Percentiles rank a stretch among this genome's conserved stretches.
Evolutionary conservation across 2,888 invertebrate genomes (phyloP).

Genomic region (Patella ulyssiponensis): DNA sequence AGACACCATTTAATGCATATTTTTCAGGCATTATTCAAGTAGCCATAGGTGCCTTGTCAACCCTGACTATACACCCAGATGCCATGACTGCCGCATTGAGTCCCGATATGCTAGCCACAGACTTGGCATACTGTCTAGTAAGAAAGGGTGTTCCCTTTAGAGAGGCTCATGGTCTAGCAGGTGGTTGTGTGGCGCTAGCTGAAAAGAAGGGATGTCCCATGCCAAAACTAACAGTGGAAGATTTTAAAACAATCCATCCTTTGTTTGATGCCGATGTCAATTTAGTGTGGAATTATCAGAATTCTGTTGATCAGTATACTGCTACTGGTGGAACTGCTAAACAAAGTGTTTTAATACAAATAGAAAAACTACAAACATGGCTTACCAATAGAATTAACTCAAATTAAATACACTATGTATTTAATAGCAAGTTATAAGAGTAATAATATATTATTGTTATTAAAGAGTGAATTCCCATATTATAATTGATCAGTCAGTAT

Average conservation of each 20-base stretch:
- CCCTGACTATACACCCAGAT: constrained; percentile 77
- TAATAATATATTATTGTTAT: too few relatives aligned
- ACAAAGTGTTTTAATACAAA: constrained; percentile 78
- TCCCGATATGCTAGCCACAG: constrained; percentile 86
- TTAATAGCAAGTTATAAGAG: too few relatives aligned
- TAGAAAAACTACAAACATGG: constrained; percentile 69
- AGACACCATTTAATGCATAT: too few relatives aligned
- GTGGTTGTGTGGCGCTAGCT: constrained; percentile 80
- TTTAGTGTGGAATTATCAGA: constrained; percentile 81
- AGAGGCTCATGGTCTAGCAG: constrained; percentile 83
- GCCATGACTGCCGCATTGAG: constrained; percentile 76
- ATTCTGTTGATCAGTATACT: constrained; percentile 84
- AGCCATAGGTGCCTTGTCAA: constrained; percentile 78
- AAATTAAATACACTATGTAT: too few relatives aligned
- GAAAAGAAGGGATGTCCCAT: constrained; percentile 77
- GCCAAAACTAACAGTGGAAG: constrained; percentile 77
- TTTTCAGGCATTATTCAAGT: constrained; percentile 76
- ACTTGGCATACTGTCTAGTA: constrained; percentile 86
- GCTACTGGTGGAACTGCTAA: constrained; percentile 82
- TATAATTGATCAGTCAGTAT: too few relatives aligned
- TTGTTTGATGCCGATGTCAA: constrained; percentile 79
- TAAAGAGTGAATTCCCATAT: too few relatives aligned
- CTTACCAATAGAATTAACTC: constrained; percentile 21
- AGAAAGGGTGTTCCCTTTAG: constrained; percentile 84
- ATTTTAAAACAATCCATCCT: constrained; percentile 78